These are phyloP conservation scores for Leptobrachium leishanense DNA, from an alignment of 2,113 vertebrate species.

Conservation along the genomic window DNA sequence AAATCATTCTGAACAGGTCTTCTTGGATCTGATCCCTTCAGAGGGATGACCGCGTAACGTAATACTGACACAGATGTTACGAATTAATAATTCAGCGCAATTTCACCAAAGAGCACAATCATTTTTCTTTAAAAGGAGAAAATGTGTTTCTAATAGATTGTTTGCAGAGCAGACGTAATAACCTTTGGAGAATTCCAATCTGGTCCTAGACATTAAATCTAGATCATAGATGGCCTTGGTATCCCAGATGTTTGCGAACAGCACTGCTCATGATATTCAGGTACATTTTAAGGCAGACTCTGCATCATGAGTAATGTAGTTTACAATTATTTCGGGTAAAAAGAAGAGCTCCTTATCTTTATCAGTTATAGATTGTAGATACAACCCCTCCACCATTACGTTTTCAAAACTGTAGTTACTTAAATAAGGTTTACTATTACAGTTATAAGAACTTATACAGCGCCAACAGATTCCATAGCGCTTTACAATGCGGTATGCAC, in stretches of 20 bases:
- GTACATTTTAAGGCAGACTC: too few species aligned
- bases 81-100: slow-evolving; percentile 66
- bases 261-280: too few species aligned
- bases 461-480: too few species aligned
- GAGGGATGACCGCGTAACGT: slow-evolving; percentile 61
- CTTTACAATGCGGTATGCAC: too few species aligned
- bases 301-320: too few species aligned
- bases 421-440: too few species aligned
- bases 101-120: slow-evolving; percentile 52
- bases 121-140: slow-evolving; percentile 55
- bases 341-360: too few species aligned
- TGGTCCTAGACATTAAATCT: slow-evolving; percentile 55
- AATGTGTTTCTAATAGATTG: slow-evolving; percentile 59
- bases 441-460: too few species aligned
- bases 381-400: too few species aligned
- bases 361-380: too few species aligned
- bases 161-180: slow-evolving; percentile 50
- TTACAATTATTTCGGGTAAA: too few species aligned
- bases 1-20: slow-evolving; percentile 65
- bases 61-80: slow-evolving; percentile 75
- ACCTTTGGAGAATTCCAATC: slow-evolving; percentile 53
- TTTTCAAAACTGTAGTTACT: too few species aligned
- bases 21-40: slow-evolving; percentile 56
- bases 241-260: slow-evolving; percentile 33
- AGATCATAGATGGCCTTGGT: slow-evolving; percentile 43